Evolutionary conservation across 2,113 vertebrate genomes (phyloP).

Genomic region (Macquaria ambigua): DNA sequence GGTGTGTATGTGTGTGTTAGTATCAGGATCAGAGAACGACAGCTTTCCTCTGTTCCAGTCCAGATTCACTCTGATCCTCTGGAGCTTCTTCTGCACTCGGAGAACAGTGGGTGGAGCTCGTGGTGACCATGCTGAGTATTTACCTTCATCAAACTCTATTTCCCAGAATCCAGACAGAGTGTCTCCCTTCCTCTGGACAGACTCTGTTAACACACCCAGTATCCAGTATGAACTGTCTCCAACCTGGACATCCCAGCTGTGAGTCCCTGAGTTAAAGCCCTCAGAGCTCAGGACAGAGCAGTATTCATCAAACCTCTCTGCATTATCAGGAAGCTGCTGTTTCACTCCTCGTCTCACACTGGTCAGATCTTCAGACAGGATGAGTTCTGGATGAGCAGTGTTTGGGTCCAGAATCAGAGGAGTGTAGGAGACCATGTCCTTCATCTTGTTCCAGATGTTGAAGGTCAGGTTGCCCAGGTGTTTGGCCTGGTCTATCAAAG

Average conservation of each 20-base stretch:
- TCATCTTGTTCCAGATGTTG: conserved; percentile 24
- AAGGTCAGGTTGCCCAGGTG: conserved; percentile 14
- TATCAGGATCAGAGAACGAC: neutral
- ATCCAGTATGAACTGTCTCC: neutral
- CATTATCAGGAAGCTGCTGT: neutral
- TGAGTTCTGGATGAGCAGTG: neutral
- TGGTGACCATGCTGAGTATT: neutral
- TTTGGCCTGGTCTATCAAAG: neutral
- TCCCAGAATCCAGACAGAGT: neutral
- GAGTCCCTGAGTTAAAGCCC: conserved; percentile 19
- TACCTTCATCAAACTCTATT: fast-evolving
- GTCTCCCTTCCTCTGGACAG: neutral
- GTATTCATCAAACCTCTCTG: neutral
- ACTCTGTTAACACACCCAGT: neutral
- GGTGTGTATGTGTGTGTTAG: conserved; percentile 4
- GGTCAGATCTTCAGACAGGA: conserved; percentile 5
- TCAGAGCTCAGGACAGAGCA: neutral
- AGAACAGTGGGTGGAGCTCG: fast-evolving
- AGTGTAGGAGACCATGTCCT: neutral
- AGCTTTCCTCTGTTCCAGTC: conserved; percentile 4
- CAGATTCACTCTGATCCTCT: conserved; percentile 9
- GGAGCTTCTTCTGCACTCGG: neutral
- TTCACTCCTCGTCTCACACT: neutral
- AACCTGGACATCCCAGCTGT: conserved; percentile 3
- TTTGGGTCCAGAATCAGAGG: conserved; percentile 5